A percentile compares a stretch with the other conserved stretches of the same genome.
These are phyloP conservation scores for Caerostris extrusa DNA, from an alignment of 1,140 invertebrate genomes.

Conservation along the genomic window DNA sequence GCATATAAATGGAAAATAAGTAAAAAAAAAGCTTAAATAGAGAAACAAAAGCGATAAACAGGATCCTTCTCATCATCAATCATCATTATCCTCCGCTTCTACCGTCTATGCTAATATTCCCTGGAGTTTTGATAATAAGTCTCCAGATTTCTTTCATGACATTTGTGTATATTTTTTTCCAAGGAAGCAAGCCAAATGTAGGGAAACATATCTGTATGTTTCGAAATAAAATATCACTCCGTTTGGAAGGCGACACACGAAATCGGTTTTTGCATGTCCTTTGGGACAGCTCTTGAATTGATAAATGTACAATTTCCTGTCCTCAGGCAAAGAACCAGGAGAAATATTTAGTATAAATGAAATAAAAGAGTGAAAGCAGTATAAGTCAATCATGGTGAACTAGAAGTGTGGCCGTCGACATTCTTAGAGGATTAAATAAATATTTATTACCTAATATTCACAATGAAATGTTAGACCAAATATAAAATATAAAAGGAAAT, in stretches of 20 bases:
- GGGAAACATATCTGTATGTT: slow-evolving; percentile 13
- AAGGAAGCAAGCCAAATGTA: not conserved
- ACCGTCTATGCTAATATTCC: slow-evolving; percentile 64
- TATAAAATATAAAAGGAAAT: too few relatives aligned
- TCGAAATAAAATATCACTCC: not conserved
- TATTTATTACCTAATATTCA: too few relatives aligned
- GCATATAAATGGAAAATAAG: slow-evolving; percentile 2
- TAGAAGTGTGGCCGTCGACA: too few relatives aligned
- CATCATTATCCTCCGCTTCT: slow-evolving; percentile 63
- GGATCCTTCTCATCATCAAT: slow-evolving; percentile 58
- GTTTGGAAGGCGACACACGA: not conserved
- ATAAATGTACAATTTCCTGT: slow-evolving; percentile 35
- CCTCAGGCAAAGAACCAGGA: not conserved
- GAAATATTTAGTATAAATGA: not conserved
- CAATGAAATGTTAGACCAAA: too few relatives aligned
- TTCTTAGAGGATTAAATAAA: too few relatives aligned
- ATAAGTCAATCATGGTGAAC: not conserved
- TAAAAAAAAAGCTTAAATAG: slow-evolving; percentile 29
- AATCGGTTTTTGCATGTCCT: slow-evolving; percentile 48
- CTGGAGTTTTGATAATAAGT: slow-evolving; percentile 61
- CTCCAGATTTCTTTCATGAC: slow-evolving; percentile 25
- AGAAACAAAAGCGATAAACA: slow-evolving; percentile 72
- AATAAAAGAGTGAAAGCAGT: not conserved
- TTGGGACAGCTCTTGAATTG: not conserved
- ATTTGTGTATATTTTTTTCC: slow-evolving; percentile 26